A percentile compares a stretch with the other conserved stretches of the same genome.
These are phyloP conservation scores for Yponomeuta evonymella DNA, from an alignment of 2,888 invertebrate species.

Conservation along the genomic window DNA sequence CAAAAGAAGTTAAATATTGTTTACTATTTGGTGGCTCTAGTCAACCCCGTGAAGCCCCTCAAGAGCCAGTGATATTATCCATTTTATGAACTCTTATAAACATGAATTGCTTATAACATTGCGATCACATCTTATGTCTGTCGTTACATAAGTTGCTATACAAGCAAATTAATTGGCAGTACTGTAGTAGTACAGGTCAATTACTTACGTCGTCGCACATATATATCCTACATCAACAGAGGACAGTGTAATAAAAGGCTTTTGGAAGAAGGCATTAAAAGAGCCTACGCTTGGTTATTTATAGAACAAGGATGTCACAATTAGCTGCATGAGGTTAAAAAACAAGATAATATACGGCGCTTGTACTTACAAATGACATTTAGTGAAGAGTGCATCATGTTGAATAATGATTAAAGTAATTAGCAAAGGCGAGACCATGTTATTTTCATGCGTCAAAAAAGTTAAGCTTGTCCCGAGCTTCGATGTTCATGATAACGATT, in stretches of 20 bases:
- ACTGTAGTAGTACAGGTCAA: neutral
- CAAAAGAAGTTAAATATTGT: too few species aligned
- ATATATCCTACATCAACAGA: neutral
- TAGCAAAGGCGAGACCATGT: constrained; percentile 25
- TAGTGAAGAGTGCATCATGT: constrained; percentile 30
- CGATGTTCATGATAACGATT: constrained; percentile 45
- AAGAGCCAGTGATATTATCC: too few species aligned
- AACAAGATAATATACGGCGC: neutral
- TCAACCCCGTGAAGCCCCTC: too few species aligned
- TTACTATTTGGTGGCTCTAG: too few species aligned
- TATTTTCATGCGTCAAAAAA: neutral
- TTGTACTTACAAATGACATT: constrained; percentile 33
- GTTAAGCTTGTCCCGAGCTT: constrained; percentile 8
- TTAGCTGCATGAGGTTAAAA: constrained; percentile 1
- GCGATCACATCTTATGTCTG: neutral
- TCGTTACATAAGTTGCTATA: neutral
- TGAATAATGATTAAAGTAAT: constrained; percentile 46
- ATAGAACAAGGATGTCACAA: neutral
- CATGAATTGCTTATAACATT: neutral
- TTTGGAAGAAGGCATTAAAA: neutral
- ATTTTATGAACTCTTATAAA: too few species aligned
- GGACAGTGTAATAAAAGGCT: neutral
- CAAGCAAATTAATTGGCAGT: neutral
- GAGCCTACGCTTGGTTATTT: neutral
- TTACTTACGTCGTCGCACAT: neutral